phyloP scores from a whole-genome alignment of 1,140 invertebrate species.

The Drosophila elegans region DNA sequence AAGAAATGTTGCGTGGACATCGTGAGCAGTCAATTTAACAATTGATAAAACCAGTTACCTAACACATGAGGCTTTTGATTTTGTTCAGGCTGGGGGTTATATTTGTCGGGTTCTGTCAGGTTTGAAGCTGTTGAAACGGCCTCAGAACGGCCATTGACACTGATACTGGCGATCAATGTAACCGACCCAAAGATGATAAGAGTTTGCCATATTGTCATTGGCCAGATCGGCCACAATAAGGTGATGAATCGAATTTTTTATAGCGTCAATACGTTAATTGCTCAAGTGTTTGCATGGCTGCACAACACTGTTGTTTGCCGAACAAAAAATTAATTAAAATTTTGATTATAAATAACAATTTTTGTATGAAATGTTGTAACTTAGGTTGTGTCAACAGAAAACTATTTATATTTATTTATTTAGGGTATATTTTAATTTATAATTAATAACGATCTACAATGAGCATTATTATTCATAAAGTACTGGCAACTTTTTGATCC shows the following conservation, averaged over 20 bases:
- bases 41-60: constrained; percentile 47
- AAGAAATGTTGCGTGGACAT: constrained; percentile 53
- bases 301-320: constrained; percentile 11
- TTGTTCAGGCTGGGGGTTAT: neutral
- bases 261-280: constrained; percentile 39
- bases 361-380: neutral
- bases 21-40: constrained; percentile 55
- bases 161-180: constrained; percentile 48
- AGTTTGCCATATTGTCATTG: constrained; percentile 23
- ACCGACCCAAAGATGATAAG: constrained; percentile 40
- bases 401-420: too few species aligned
- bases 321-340: constrained; percentile 6
- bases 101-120: constrained; percentile 31
- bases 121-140: constrained; percentile 53
- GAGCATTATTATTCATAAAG: too few species aligned
- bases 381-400: too few species aligned
- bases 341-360: neutral
- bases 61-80: constrained; percentile 19
- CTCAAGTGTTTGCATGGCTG: constrained; percentile 23
- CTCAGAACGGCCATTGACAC: constrained; percentile 31
- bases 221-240: neutral
- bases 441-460: too few species aligned
- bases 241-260: constrained; percentile 37
- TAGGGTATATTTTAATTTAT: too few species aligned
- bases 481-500: too few species aligned